Evolutionary conservation across 2,888 invertebrate genomes (phyloP), one percentile per base, ranked within the genome.

Genomic region (Oegoconia quadripuncta): DNA sequence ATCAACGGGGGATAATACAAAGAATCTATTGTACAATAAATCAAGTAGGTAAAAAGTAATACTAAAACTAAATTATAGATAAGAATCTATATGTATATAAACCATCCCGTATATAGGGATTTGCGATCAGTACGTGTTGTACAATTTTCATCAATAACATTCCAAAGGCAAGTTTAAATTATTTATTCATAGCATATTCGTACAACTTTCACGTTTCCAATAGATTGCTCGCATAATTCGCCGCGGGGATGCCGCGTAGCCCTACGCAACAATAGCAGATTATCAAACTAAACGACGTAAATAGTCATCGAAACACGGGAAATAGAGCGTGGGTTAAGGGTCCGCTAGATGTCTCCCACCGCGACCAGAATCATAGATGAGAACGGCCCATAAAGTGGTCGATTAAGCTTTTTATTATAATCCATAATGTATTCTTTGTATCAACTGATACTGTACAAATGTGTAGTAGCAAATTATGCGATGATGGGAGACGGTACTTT

Each of bases 271-370:
- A 83, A 87, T 81, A 76, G 79, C 77, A 78, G 80, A 86, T 86
- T 87, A 87, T 86, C 81, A 82, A 82, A 80, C 77, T 74, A 80
- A 84, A 84, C 78, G 80, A 82, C 82, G 79, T 80, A 83, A 82
- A 84, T 81, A 83, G 81, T 79, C 73, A 66, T 72, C 63, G 66
- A 59, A 73, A 76, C 76, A 74, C 72, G 64, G 75, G 79, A 75
- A 80, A 80, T 70, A 74, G 70, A 79, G 72, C 78, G 73, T 74
- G 82, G 81, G 81, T 75, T 80, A 77, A 78, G 76, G 78, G 82
- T 69, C 73, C 75, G 64, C 63, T 71, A 74, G 75, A 81, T 77
- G 74, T 69, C 72, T n/a, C 75, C 68, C 57, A 57, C 59, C 78
- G 79, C 77, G 83, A 73, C 74, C 64, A 66, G 86, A 86, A 87